Conservation (phyloP, 2,797 vertebrate species). For the Danio aesculapii region DNA sequence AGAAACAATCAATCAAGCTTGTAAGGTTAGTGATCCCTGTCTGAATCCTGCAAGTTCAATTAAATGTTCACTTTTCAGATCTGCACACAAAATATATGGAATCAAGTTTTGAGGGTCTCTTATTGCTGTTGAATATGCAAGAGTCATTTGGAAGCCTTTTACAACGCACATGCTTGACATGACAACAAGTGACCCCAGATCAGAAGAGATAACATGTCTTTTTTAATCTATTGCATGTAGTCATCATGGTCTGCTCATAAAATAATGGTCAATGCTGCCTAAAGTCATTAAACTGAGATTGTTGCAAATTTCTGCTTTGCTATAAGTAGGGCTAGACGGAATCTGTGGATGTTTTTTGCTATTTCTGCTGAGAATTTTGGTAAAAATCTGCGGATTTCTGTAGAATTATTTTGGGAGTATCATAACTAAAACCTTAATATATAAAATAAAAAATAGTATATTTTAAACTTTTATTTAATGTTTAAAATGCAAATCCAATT, state of each 20-base stretch:
- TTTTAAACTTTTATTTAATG: too few relatives aligned
- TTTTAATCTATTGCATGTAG: neutral
- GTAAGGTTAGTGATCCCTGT: conserved; percentile 35
- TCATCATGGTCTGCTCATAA: too few relatives aligned
- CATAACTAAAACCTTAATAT: too few relatives aligned
- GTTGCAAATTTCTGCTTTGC: neutral
- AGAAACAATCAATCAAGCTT: neutral
- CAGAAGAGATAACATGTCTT: neutral
- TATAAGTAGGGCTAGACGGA: too few relatives aligned
- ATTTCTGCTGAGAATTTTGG: too few relatives aligned
- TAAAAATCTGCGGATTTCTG: too few relatives aligned
- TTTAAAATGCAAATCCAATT: too few relatives aligned
- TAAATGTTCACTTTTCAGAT: conserved; percentile 14
- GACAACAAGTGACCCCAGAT: neutral
- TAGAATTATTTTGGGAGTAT: too few relatives aligned
- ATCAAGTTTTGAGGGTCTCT: conserved; percentile 20
- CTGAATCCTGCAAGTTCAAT: conserved; percentile 16
- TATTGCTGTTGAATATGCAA: neutral
- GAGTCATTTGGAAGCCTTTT: neutral
- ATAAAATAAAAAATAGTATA: too few relatives aligned
- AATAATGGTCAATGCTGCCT: too few relatives aligned
- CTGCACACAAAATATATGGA: neutral
- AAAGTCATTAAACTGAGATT: neutral
- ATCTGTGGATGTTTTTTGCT: too few relatives aligned
- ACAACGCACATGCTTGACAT: neutral